Conservation (phyloP, 2,888 invertebrate species). For the Microchrysa polita region DNA sequence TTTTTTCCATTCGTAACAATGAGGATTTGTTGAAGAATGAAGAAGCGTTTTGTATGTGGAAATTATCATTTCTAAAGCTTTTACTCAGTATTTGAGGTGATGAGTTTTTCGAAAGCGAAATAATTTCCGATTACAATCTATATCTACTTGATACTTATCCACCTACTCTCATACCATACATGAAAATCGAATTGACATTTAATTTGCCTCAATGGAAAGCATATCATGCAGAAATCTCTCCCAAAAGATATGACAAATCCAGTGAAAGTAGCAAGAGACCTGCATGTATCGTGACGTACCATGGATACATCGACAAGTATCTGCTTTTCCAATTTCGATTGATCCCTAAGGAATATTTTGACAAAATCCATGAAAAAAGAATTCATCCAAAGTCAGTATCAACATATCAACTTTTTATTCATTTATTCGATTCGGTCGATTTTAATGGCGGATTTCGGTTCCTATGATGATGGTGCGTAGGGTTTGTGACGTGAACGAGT, state of each 20-base stretch:
- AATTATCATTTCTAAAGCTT: no score
- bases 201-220: conserved; percentile 43
- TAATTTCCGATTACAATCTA: background rate
- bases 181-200: conserved; percentile 48
- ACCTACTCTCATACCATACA: conserved; percentile 16
- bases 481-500: background rate
- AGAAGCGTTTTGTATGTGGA: no score
- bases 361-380: background rate
- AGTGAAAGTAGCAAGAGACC: conserved; percentile 26
- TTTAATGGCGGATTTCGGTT: no score
- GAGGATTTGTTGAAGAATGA: no score
- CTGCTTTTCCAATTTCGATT: conserved; percentile 49
- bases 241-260: conserved; percentile 2
- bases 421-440: background rate
- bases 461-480: conserved; percentile 7
- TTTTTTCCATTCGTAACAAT: no score
- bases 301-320: conserved; percentile 40
- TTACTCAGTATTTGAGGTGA: background rate
- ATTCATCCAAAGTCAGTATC: conserved; percentile 22
- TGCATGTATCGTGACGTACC: background rate
- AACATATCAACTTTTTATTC: conserved; percentile 17
- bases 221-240: conserved; percentile 1
- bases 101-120: background rate
- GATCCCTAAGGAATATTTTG: conserved; percentile 46
- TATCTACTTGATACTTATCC: background rate